Evolutionary conservation across 1,140 invertebrate species (phyloP).

Genomic region (Hycleus cichorii): DNA sequence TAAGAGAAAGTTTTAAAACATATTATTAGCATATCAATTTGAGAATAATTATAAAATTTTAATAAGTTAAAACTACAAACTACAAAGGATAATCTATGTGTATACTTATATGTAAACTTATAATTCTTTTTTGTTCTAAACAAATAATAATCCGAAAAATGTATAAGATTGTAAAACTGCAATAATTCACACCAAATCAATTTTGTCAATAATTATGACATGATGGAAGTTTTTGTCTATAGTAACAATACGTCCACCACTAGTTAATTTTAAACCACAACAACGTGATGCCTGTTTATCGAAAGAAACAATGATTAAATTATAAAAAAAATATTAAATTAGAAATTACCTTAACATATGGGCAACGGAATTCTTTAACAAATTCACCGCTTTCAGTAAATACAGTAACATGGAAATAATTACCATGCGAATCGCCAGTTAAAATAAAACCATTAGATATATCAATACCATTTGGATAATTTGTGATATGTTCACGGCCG

Average conservation of each 20-base stretch:
- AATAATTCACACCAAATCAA: too few species aligned
- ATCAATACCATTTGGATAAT: slow-evolving; percentile 5
- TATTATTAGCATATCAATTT: too few species aligned
- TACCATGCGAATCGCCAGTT: slow-evolving; percentile 5
- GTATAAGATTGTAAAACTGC: too few species aligned
- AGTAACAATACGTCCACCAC: background rate
- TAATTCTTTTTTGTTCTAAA: too few species aligned
- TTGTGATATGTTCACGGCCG: background rate
- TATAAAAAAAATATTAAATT: background rate
- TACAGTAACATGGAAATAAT: slow-evolving; percentile 5
- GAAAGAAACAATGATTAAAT: background rate
- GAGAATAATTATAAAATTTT: too few species aligned
- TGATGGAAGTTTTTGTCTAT: slow-evolving; percentile 10
- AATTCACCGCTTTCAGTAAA: background rate
- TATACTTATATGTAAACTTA: too few species aligned
- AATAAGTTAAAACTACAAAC: too few species aligned
- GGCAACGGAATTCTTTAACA: slow-evolving; percentile 1
- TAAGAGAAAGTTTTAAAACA: too few species aligned
- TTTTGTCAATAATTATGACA: background rate
- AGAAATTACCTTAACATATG: slow-evolving; percentile 1
- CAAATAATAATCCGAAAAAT: too few species aligned
- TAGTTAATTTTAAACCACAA: background rate
- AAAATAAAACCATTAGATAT: background rate
- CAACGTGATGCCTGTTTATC: background rate
- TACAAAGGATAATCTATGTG: too few species aligned